These are phyloP conservation scores for Sinelater perroti DNA, from an alignment of 2,888 invertebrate species.

Conservation along the genomic window DNA sequence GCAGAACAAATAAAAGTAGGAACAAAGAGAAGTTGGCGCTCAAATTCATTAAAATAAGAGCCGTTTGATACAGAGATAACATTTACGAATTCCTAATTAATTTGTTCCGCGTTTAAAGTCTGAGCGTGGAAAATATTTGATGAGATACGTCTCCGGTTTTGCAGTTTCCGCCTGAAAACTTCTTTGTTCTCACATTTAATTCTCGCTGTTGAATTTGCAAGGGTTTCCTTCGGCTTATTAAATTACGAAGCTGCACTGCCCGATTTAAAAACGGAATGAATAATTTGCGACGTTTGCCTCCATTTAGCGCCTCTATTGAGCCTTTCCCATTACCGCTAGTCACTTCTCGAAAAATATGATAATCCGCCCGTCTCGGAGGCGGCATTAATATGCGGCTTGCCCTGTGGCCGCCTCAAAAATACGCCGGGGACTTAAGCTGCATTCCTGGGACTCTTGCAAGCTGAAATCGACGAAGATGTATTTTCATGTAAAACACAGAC, in stretches of 20 bases:
- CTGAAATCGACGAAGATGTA: slow-evolving; percentile 30
- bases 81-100: slow-evolving; percentile 30
- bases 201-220: slow-evolving; percentile 16
- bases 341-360: slow-evolving; percentile 20
- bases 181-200: slow-evolving; percentile 21
- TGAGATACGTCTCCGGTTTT: slow-evolving; percentile 21
- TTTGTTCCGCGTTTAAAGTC: slow-evolving; percentile 16
- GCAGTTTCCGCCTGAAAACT: slow-evolving; percentile 10
- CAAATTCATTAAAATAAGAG: slow-evolving; percentile 28
- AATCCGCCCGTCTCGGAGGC: slow-evolving; percentile 19
- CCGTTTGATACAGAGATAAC: slow-evolving; percentile 27
- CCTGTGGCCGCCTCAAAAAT: slow-evolving; percentile 12
- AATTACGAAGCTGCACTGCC: slow-evolving; percentile 10
- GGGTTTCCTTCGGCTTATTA: slow-evolving; percentile 10
- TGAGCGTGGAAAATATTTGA: slow-evolving; percentile 23
- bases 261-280: slow-evolving; percentile 6
- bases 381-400: slow-evolving; percentile 10
- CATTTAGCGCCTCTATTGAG: slow-evolving; percentile 12
- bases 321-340: slow-evolving; percentile 18
- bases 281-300: slow-evolving; percentile 5
- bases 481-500: slow-evolving; percentile 35
- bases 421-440: slow-evolving; percentile 14
- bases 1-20: slow-evolving; percentile 4
- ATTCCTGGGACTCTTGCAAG: slow-evolving; percentile 26
- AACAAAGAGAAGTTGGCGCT: slow-evolving; percentile 3